phyloP scores from a whole-genome alignment of 2,888 invertebrate genomes.

The Cantharis nigra region DNA sequence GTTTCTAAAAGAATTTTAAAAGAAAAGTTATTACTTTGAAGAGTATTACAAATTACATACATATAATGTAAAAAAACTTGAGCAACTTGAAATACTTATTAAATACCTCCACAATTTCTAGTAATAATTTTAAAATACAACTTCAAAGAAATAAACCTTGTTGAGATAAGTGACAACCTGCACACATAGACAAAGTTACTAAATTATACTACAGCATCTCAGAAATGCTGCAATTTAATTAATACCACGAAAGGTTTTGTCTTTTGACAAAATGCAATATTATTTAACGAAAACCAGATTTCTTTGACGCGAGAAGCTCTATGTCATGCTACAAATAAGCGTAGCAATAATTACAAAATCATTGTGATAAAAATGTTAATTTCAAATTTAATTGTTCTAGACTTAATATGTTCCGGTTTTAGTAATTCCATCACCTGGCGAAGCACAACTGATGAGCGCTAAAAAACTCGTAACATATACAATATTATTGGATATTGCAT shows the following conservation, averaged over 20 bases:
- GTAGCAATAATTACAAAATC: too few relatives aligned
- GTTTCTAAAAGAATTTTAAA: background rate
- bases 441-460: too few relatives aligned
- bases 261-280: background rate
- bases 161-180: background rate
- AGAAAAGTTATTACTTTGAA: background rate
- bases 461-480: too few relatives aligned
- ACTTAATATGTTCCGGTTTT: too few relatives aligned
- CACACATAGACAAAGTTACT: background rate
- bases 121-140: background rate
- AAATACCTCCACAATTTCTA: background rate
- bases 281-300: background rate
- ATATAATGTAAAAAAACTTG: background rate
- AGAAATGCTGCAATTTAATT: background rate
- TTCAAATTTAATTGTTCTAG: too few relatives aligned
- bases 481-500: too few relatives aligned
- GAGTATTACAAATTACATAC: background rate
- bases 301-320: too few relatives aligned
- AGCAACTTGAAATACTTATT: background rate
- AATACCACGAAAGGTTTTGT: background rate
- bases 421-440: too few relatives aligned
- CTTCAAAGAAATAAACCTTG: background rate
- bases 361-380: too few relatives aligned
- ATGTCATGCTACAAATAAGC: too few relatives aligned
- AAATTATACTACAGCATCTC: background rate